Evolutionary conservation across 1,140 invertebrate species (phyloP).

Genomic region (Drosophila nannoptera): DNA sequence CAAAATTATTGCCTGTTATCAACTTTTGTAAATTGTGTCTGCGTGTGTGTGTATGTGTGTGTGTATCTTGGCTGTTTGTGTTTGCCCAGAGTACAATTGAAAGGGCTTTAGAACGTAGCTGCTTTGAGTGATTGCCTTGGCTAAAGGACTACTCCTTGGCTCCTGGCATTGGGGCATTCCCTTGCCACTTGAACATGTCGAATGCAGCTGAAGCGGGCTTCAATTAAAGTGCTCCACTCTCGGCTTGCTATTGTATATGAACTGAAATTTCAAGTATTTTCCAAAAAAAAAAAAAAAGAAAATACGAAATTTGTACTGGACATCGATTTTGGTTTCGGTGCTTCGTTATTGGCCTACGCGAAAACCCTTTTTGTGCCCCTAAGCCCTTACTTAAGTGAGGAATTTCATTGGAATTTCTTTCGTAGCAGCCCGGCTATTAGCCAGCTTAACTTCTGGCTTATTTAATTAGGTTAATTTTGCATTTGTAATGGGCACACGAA

Average conservation of each 20-base stretch:
- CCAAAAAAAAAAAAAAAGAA: too few relatives aligned
- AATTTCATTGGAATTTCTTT: slow-evolving; percentile 1
- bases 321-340: too few relatives aligned
- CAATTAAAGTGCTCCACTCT: not conserved
- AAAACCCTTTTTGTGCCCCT: not conserved
- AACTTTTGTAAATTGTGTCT: slow-evolving; percentile 19
- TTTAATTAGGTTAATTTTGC: slow-evolving; percentile 14
- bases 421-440: not conserved
- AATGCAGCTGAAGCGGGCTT: not conserved
- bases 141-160: not conserved
- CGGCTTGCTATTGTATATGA: too few relatives aligned
- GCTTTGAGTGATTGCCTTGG: slow-evolving; percentile 19
- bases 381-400: not conserved
- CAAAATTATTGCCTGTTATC: slow-evolving; percentile 14
- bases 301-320: too few relatives aligned
- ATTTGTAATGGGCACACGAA: slow-evolving; percentile 3
- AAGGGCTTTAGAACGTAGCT: slow-evolving; percentile 7
- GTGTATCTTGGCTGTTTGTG: slow-evolving; percentile 7
- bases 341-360: not conserved
- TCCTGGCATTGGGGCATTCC: not conserved
- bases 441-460: not conserved
- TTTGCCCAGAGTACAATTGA: slow-evolving; percentile 19
- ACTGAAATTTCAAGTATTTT: not conserved
- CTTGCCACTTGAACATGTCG: not conserved
- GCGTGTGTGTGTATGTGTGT: not conserved